These are phyloP conservation scores for Eira barbara DNA, from an alignment of 2,113 vertebrate species.

Conservation along the genomic window DNA sequence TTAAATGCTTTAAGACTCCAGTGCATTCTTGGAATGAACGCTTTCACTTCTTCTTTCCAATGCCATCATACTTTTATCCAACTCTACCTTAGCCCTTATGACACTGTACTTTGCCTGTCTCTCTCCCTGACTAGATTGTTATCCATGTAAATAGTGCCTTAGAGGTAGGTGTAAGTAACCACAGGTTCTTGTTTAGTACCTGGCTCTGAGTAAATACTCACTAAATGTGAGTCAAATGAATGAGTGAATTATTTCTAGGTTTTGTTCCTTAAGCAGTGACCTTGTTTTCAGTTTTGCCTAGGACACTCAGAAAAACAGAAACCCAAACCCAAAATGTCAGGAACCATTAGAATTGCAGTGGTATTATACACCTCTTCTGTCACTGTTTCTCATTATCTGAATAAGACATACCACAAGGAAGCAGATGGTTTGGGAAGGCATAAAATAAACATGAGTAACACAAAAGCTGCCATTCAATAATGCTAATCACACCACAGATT, in stretches of 20 bases:
- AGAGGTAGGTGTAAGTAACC: not conserved
- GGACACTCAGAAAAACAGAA: not conserved
- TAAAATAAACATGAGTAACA: conserved; percentile 76
- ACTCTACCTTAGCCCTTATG: not conserved
- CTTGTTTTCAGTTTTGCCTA: not conserved
- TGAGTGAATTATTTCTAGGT: not conserved
- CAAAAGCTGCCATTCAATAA: conserved; percentile 68
- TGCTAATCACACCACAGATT: conserved; percentile 66
- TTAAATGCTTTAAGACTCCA: conserved; percentile 3
- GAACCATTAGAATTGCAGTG: not conserved
- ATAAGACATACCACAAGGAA: conserved; percentile 60
- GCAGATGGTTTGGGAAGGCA: conserved; percentile 77
- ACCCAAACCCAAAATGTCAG: not conserved
- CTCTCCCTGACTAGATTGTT: not conserved
- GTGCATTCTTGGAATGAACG: not conserved
- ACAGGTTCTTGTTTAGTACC: not conserved
- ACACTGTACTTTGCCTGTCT: not conserved
- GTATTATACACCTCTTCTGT: conserved; percentile 33
- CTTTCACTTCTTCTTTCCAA: not conserved
- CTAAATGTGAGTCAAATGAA: not conserved
- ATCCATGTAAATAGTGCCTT: not conserved
- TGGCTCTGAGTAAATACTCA: not conserved
- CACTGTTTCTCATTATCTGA: conserved; percentile 65
- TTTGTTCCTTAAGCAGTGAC: conserved; percentile 17
- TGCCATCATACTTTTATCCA: not conserved